Base-by-base conservation (phyloP, 2,113 vertebrate species). In the Daphoenositta chrysoptera region DNA sequence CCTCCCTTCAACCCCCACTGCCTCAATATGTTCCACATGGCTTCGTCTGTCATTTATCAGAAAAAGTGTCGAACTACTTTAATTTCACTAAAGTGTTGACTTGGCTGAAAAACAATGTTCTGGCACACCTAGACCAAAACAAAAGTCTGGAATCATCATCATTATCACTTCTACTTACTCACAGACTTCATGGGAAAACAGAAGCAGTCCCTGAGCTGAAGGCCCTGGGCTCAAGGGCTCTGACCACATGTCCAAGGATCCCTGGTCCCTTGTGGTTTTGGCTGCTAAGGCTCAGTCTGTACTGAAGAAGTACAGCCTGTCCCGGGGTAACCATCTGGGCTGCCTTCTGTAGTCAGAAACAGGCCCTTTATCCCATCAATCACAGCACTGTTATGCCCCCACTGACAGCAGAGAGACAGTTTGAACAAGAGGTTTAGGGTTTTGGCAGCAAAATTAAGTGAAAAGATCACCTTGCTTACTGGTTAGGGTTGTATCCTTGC, bases 21-120 rank as follows among this genome's bases (percentile, higher is more conserved):
- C 17, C 26, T 54, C 65, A 21, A 2, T 33, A 40, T 2, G 0
- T 68, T 93, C 66, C 20, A 9, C 31, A 9, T 0, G 1, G 31
- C 28, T 90, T 93, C 12, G 4, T 51, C 51, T 75, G 31, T 28
- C 5, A 5, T 92, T 84, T 60, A 26, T 30, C 48, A 92, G 85
- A 66, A 91, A 69, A 65, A 35, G 7, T 10, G 12, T 44, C 48
- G 53, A 93, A 80, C 30, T 33, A 14, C 28, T 83, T 89, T 5
- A 35, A 13, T 51, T 93, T 82, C 44, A n/a, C 48, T 44, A 0
- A 84, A 57, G 15, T 53, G 12, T 31, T 86, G 45, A 15, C 8
- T 69, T 85, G 66, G 28, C 23, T 28, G 76, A 51, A 68, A 72
- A 57, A 11, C 20, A 61, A 31, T 16, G 12, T 88, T 90, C 37